Evolutionary conservation across 2,113 vertebrate species (phyloP), one percentile per base, ranked within the genome.

Genomic region (Cottus gobio): DNA sequence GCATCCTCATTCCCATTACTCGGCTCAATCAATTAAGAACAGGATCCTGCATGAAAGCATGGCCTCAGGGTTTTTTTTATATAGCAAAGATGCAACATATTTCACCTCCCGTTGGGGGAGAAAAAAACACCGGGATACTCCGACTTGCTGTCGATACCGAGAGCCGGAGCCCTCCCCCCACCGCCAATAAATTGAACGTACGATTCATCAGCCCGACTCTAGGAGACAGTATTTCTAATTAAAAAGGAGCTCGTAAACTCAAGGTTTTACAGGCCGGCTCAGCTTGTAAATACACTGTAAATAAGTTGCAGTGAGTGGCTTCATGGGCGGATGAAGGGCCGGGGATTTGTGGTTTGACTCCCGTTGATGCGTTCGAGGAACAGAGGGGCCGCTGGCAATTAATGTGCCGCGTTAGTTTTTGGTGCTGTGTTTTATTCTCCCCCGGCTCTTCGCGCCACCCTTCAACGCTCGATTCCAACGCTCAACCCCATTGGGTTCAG

Each of bases 171-270:
- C 76, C 74, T 68, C 72, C 64, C 73, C 75, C 18, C n/a, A 73
- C 39, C 46, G 84, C 88, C 91, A 89, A 94, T 94, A 88, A 86
- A 93, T 71, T 78, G 88, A 92, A 91, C 85, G 92, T 88, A 93
- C 89, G 87, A 95, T 95, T 95, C 92, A 96, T 95, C 90, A 93
- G 87, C 90, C 90, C 71, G 81, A 82, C 89, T 94, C 83, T 92
- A 87, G 54, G 92, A 95, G 91, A 91, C 90, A 94, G 95, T 95
- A 95, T 95, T 96, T 94, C 94, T 96, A 96, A 96, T 96, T 96
- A 95, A 97, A 96, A 95, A 90, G 80, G 86, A 89, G 65, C 94
- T 90, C 87, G 93, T 95, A 96, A 96, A 96, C 95, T 93, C 67
- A 69, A 90, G 87, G 87, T 96, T 94, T 95, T 94, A 96, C 93